Evolutionary conservation across 2,797 vertebrate species (phyloP), one percentile per base, ranked within the genome.

Genomic region (Triplophysa bombifrons): DNA sequence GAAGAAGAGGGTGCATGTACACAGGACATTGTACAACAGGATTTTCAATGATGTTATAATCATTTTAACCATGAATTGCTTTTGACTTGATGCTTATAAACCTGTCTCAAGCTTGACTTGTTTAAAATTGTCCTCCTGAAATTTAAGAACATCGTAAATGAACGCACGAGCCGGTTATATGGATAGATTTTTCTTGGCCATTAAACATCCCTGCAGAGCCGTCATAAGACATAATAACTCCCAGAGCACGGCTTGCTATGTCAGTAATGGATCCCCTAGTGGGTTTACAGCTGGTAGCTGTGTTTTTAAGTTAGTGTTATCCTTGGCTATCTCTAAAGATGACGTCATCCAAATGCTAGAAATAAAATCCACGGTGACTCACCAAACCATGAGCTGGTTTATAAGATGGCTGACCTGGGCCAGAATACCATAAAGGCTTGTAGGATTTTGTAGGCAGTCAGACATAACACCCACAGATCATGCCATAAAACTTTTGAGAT

Each of bases 261-360:
- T 12, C 66, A 48, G 66, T 20, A 55, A 65, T 34, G 34, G 44
- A 71, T 71, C 16, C n/a, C 20, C 34, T 19, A 50, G n/a, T 4
- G 4, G 71, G 67, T 74, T 80, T 66, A 72, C 65, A 80, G 75
- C 34, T 73, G 70, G 76, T 30, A 76, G 70, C 61, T 76, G 25
- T 70, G 64, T 72, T 41, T 77, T 50, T 75, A 67, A 46, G 56
- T 60, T 74, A n/a, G 64, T 55, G 20, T 55, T 16, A 56, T 74
- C 76, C 34, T 41, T 78, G 60, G 55, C 20, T 80, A 83, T 74
- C 53, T 55, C 46, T 19, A 60, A 66, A 82, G 76, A 76, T 61
- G 56, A 84, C 76, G 50, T 60, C 67, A 19, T 74, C 30, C 17
- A 11, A 65, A 78, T 70, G 65, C 61, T 63, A 63, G 56, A 81